These are phyloP conservation scores for Pheucticus melanocephalus DNA, from an alignment of 2,113 vertebrate species.

Conservation along the genomic window DNA sequence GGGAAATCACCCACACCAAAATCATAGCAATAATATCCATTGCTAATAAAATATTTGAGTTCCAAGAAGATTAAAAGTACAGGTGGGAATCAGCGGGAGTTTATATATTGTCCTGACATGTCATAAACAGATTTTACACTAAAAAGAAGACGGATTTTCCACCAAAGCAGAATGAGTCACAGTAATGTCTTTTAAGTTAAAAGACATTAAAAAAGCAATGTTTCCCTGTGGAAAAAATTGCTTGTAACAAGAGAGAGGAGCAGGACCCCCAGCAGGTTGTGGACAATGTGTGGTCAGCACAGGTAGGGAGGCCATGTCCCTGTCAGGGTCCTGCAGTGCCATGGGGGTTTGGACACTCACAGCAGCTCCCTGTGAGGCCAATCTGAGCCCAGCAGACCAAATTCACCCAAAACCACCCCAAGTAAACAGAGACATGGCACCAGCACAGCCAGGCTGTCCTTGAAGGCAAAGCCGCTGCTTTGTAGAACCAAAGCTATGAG, in stretches of 20 bases:
- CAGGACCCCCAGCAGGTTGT: neutral
- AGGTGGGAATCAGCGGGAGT: slow-evolving; percentile 72
- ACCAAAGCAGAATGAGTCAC: neutral
- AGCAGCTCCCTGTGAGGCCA: neutral
- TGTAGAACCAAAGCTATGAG: neutral
- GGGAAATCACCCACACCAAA: slow-evolving; percentile 46
- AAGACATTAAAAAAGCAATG: neutral
- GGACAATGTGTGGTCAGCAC: accelerated
- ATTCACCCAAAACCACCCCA: neutral
- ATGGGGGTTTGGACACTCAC: accelerated
- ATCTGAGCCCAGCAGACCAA: neutral
- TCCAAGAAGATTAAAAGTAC: slow-evolving; percentile 58
- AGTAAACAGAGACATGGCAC: neutral
- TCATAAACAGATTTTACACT: slow-evolving; percentile 71
- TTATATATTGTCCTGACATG: slow-evolving; percentile 61
- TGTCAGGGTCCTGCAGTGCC: neutral
- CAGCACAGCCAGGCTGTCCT: neutral
- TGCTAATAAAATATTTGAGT: neutral
- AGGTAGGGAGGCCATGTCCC: neutral
- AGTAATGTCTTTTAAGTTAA: neutral
- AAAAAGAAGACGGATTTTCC: slow-evolving; percentile 18
- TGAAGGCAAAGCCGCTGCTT: neutral
- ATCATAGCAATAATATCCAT: slow-evolving; percentile 30
- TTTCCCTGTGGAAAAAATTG: neutral
- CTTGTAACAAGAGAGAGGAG: neutral